Percentiles rank a stretch among this genome's conserved stretches.
Evolutionary conservation across 2,113 vertebrate genomes (phyloP).

Genomic region (Ancistrus triradiatus): DNA sequence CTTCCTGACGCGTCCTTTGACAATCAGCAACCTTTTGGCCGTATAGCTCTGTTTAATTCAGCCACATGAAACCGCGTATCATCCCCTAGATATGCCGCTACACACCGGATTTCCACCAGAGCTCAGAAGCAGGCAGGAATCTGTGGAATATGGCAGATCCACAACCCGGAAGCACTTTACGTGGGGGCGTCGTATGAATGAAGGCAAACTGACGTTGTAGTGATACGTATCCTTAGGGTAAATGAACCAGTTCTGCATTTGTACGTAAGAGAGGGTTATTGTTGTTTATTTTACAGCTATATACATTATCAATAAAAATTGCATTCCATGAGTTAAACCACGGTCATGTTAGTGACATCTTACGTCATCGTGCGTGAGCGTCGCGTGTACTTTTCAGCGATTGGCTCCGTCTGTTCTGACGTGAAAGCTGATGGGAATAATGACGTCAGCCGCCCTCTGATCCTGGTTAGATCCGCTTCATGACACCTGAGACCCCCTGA

Average conservation of each 20-base stretch:
- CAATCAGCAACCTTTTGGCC: constrained; percentile 26
- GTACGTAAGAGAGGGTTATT: too few relatives aligned
- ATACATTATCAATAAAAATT: neutral
- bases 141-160: constrained; percentile 47
- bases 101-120: neutral
- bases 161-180: constrained; percentile 43
- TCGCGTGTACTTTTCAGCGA: neutral
- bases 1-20: constrained; percentile 12
- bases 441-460: too few relatives aligned
- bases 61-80: constrained; percentile 14
- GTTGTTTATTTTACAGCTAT: neutral
- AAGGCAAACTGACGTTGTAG: neutral
- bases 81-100: constrained; percentile 32
- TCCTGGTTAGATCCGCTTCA: too few relatives aligned
- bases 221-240: neutral
- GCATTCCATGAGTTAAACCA: too few relatives aligned
- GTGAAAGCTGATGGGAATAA: neutral
- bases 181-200: neutral
- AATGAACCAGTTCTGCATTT: neutral
- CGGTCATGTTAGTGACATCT: neutral
- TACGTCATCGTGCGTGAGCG: neutral
- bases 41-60: neutral
- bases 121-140: constrained; percentile 7
- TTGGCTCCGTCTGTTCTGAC: constrained; percentile 8
- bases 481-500: too few relatives aligned